phyloP scores from a whole-genome alignment of 2,113 vertebrate genomes.

The Orientallactaga bullata region DNA sequence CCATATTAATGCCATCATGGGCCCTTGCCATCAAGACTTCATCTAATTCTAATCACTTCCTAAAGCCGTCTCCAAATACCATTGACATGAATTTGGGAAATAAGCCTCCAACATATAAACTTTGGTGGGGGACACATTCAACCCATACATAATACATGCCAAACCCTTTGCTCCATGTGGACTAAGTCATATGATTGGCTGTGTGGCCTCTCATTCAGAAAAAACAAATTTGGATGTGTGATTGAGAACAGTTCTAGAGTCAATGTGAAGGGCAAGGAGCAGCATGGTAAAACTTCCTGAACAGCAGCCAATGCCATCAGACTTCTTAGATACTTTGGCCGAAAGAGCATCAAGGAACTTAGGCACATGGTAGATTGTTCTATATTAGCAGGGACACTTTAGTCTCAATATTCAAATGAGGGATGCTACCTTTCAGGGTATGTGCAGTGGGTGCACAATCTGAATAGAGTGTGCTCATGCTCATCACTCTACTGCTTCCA shows the following conservation, averaged over 20 bases:
- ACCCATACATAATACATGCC: not conserved
- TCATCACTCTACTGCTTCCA: not conserved
- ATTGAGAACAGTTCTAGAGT: not conserved
- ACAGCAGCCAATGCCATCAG: not conserved
- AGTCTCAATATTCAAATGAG: not conserved
- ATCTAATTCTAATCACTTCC: no score
- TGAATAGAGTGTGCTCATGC: not conserved
- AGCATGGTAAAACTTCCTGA: not conserved
- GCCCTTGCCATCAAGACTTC: no score
- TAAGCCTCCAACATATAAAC: no score
- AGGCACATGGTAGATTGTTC: not conserved
- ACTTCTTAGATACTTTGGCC: not conserved
- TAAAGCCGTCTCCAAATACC: not conserved
- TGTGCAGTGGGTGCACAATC: not conserved
- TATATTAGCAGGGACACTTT: not conserved
- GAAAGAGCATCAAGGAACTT: not conserved
- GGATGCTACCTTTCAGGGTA: not conserved
- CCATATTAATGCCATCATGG: no score
- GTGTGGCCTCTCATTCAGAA: not conserved
- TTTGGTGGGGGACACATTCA: not conserved
- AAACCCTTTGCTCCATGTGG: not conserved
- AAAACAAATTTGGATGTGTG: not conserved
- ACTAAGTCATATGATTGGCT: not conserved
- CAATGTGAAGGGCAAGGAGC: not conserved
- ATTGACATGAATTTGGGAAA: not conserved